Evolutionary conservation across 2,113 vertebrate species (phyloP).

Genomic region (Notarius quadriscutis): DNA sequence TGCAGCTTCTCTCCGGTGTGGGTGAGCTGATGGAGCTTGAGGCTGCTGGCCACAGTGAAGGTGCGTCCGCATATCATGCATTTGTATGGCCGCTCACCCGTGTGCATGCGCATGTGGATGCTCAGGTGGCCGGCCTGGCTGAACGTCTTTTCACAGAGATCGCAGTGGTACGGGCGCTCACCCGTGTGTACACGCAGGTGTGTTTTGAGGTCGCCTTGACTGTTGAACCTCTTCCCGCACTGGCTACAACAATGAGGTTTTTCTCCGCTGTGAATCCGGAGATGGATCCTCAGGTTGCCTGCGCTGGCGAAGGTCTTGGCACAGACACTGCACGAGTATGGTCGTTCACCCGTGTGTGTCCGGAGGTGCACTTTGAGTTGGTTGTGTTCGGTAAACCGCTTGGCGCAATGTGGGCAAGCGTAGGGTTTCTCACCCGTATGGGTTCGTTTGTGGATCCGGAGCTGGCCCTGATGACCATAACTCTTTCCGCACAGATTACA

Average conservation of each 20-base stretch:
- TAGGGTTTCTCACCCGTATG: constrained; percentile 75
- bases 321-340: constrained; percentile 70
- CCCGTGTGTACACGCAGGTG: constrained; percentile 75
- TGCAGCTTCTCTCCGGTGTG: constrained; percentile 74
- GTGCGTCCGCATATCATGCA: constrained; percentile 68
- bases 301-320: constrained; percentile 70
- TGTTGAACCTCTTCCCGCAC: constrained; percentile 73
- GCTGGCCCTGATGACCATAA: constrained; percentile 69
- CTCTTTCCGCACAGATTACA: constrained; percentile 71
- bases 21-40: constrained; percentile 72
- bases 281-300: constrained; percentile 70
- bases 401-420: constrained; percentile 66
- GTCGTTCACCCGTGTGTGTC: constrained; percentile 73
- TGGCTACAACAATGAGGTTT: constrained; percentile 72
- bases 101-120: constrained; percentile 76
- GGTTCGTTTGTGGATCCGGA: constrained; percentile 69
- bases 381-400: constrained; percentile 73
- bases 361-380: constrained; percentile 74
- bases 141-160: constrained; percentile 74
- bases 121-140: constrained; percentile 74
- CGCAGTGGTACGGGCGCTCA: constrained; percentile 72
- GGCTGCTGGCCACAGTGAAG: constrained; percentile 75
- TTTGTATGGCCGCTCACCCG: constrained; percentile 71
- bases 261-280: constrained; percentile 72
- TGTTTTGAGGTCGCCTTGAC: constrained; percentile 70